A percentile compares a stretch with the other conserved stretches of the same genome.
phyloP scores from a whole-genome alignment of 2,888 invertebrate genomes.

The Scotopteryx bipunctaria region DNA sequence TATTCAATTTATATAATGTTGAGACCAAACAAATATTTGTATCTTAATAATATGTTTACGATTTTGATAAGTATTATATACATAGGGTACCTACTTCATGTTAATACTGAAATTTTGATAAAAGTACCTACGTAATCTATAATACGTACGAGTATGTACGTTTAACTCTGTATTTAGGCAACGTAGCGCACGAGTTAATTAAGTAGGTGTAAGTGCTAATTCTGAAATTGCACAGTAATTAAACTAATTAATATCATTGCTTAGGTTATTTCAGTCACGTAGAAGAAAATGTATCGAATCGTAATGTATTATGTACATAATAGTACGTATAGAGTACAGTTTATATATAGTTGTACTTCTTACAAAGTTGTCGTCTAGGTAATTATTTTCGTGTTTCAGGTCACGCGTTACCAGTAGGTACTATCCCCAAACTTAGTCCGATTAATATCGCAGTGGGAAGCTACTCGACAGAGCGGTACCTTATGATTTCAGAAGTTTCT shows the following conservation, averaged over 20 bases:
- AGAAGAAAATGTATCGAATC: conserved; percentile 26
- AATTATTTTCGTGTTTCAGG: conserved; percentile 44
- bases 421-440: conserved; percentile 46
- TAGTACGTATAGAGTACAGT: not conserved
- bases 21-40: too few species aligned
- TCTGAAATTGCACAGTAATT: conserved; percentile 13
- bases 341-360: conserved; percentile 27
- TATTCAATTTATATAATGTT: too few species aligned
- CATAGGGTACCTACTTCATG: too few species aligned
- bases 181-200: conserved; percentile 17
- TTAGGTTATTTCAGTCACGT: conserved; percentile 24
- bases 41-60: too few species aligned
- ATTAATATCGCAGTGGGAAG: conserved; percentile 37
- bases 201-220: conserved; percentile 8
- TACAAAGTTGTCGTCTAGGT: too few species aligned
- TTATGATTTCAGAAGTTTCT: conserved; percentile 3
- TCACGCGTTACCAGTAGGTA: conserved; percentile 45
- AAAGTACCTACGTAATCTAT: too few species aligned
- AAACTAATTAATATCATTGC: conserved; percentile 10
- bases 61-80: too few species aligned
- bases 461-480: not conserved
- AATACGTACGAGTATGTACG: too few species aligned
- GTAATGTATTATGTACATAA: conserved; percentile 20
- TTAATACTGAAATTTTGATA: too few species aligned
- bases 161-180: not conserved